Conservation (phyloP, 2,797 vertebrate species). For the Cottoperca gobio region DNA sequence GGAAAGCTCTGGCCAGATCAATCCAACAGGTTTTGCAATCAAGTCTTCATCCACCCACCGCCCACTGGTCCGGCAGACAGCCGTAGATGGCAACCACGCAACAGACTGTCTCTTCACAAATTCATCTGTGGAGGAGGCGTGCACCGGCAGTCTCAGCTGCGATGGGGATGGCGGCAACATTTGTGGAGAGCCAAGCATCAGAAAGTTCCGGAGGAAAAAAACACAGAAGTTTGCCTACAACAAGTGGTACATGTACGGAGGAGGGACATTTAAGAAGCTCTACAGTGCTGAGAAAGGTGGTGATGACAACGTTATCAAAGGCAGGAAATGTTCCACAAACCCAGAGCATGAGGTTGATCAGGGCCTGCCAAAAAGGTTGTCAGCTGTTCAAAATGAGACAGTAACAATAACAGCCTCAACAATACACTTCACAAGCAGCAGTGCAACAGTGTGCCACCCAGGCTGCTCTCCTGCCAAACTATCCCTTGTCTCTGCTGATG, state of each 20-base stretch:
- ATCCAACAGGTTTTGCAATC: constrained; percentile 73
- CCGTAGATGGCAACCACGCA: constrained; percentile 90
- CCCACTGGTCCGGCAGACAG: constrained; percentile 92
- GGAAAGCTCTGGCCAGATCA: constrained; percentile 75
- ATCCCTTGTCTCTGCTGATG: constrained; percentile 32
- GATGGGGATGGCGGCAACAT: constrained; percentile 68
- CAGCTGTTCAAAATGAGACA: constrained; percentile 48
- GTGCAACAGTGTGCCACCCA: constrained; percentile 28
- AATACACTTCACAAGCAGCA: constrained; percentile 41
- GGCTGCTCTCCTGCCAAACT: constrained; percentile 38
- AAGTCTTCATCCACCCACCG: constrained; percentile 86
- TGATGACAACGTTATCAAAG: constrained; percentile 62
- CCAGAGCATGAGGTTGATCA: constrained; percentile 61
- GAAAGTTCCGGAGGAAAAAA: constrained; percentile 86
- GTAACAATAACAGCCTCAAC: constrained; percentile 21
- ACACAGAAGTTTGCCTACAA: constrained; percentile 92
- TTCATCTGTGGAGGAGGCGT: constrained; percentile 78
- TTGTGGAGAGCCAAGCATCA: constrained; percentile 75
- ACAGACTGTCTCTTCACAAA: constrained; percentile 69
- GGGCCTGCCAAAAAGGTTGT: constrained; percentile 53
- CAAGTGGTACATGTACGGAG: constrained; percentile 97
- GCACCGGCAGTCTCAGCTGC: constrained; percentile 66
- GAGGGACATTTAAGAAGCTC: constrained; percentile 93
- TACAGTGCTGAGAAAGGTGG: constrained; percentile 85
- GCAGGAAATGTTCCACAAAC: constrained; percentile 70